Base-by-base conservation (phyloP, 2,888 invertebrate genomes). In the Thymelicus acteon region DNA sequence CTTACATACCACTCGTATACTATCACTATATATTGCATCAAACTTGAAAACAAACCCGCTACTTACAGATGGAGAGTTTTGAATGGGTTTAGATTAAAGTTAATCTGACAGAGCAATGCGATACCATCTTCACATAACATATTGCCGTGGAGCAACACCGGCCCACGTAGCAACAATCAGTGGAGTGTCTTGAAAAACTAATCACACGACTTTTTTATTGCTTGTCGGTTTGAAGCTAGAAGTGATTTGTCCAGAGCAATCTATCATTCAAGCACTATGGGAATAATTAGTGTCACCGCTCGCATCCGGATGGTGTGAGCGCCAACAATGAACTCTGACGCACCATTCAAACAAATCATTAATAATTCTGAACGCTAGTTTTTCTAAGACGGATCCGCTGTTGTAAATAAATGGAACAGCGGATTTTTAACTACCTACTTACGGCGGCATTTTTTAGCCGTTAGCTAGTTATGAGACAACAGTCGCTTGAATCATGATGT, bases 341-440 rank as follows among this genome's bases (percentile, higher is more conserved):
- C 90, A 86, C 87, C 92, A 90, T 92, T 92, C 92, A 92, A 92
- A 92, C 89, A 93, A 91, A 93, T 87, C 93, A 93, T 93, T 93
- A 93, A 93, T 93, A 91, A 92, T 89, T 88, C 87, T 86, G 86
- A 90, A 90, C 86, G 91, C 91, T 87, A 87, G 89, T 91, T 92
- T 91, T 92, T 92, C 87, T 90, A 85, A 89, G 90, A 89, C 87
- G 85, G 85, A 88, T 90, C 87, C 89, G 87, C 88, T 92, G 89
- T 91, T 91, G 90, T 91, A 88, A 91, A 92, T 92, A 91, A 91
- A 92, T 91, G 90, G 90, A 90, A 91, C 89, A 88, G 85, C 84
- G 85, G 85, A 89, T 89, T 89, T 85, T 89, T 90, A 91, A 92
- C 91, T 92, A 90, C 88, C 90, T 92, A 88, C 91, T 91, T 91